Percentiles rank a stretch among this genome's conserved stretches.
Conservation (phyloP, 2,888 invertebrate species). For the Dynastes tityus region DNA sequence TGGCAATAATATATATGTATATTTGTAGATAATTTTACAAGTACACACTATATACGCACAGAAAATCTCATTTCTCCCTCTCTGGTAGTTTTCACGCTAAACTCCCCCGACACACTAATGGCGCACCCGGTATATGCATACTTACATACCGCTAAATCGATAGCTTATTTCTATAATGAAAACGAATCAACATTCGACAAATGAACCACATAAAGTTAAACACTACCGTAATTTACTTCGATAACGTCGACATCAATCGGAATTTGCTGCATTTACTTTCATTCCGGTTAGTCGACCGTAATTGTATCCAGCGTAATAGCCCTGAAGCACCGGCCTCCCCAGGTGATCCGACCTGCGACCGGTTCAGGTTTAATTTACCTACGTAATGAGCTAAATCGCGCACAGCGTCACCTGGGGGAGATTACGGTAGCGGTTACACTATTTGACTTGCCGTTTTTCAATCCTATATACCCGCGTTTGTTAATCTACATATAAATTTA, state of each 20-base stretch:
- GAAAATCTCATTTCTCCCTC: too few species aligned
- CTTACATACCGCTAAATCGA: not conserved
- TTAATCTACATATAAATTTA: conserved; percentile 18
- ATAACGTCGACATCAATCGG: conserved; percentile 33
- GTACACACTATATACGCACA: too few species aligned
- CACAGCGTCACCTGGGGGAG: conserved; percentile 66
- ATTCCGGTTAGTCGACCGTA: conserved; percentile 48
- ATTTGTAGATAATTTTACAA: too few species aligned
- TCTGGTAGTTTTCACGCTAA: too few species aligned
- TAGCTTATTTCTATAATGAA: not conserved
- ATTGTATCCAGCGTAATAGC: conserved; percentile 55
- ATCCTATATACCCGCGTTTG: not conserved
- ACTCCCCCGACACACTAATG: too few species aligned
- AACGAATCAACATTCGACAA: conserved; percentile 57
- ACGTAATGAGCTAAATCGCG: conserved; percentile 67
- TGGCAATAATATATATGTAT: too few species aligned
- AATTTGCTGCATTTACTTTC: conserved; percentile 33
- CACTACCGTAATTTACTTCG: conserved; percentile 60
- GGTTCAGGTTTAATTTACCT: conserved; percentile 67
- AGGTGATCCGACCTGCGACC: conserved; percentile 61
- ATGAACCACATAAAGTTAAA: conserved; percentile 62
- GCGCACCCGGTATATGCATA: too few species aligned
- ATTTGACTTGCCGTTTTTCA: conserved; percentile 21
- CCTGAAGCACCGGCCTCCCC: conserved; percentile 62
- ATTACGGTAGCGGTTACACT: conserved; percentile 12